These are phyloP conservation scores for Piezodorus guildinii DNA, from an alignment of 1,140 invertebrate species.

Conservation along the genomic window DNA sequence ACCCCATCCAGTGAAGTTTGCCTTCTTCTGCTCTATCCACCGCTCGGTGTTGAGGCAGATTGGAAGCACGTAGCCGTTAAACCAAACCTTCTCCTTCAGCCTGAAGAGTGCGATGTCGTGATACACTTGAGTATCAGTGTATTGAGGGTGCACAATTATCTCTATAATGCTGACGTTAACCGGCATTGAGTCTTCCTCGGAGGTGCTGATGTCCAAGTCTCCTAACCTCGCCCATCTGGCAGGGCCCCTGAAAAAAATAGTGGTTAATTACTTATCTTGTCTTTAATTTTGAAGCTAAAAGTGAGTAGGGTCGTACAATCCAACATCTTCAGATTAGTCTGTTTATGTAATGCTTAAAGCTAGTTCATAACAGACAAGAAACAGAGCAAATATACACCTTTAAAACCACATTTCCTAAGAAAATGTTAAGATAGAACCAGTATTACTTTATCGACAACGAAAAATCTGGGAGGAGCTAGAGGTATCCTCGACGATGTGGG, in stretches of 20 bases:
- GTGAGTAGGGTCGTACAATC: no score
- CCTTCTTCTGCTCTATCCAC: conserved; percentile 23
- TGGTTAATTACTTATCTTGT: no score
- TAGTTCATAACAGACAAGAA: no score
- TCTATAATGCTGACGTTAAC: conserved; percentile 30
- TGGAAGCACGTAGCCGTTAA: conserved; percentile 35
- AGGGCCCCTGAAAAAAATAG: conserved; percentile 17
- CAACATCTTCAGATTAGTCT: no score
- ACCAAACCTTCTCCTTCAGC: conserved; percentile 31
- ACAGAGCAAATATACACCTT: no score
- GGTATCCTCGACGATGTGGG: no score
- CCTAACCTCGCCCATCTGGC: conserved; percentile 29
- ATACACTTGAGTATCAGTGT: conserved; percentile 35
- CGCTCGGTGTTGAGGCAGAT: conserved; percentile 34
- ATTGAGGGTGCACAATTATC: conserved; percentile 39
- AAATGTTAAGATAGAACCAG: no score
- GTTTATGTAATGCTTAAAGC: no score
- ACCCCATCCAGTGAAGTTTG: conserved; percentile 43
- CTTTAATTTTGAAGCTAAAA: no score
- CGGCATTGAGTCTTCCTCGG: conserved; percentile 24
- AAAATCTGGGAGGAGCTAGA: no score
- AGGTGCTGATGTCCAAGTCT: conserved; percentile 27
- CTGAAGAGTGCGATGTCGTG: conserved; percentile 49
- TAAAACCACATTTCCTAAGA: no score
- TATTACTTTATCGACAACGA: no score